Percentiles rank a stretch among this genome's conserved stretches.
Conservation (phyloP, 1,140 invertebrate species). For the Cydia splendana region DNA sequence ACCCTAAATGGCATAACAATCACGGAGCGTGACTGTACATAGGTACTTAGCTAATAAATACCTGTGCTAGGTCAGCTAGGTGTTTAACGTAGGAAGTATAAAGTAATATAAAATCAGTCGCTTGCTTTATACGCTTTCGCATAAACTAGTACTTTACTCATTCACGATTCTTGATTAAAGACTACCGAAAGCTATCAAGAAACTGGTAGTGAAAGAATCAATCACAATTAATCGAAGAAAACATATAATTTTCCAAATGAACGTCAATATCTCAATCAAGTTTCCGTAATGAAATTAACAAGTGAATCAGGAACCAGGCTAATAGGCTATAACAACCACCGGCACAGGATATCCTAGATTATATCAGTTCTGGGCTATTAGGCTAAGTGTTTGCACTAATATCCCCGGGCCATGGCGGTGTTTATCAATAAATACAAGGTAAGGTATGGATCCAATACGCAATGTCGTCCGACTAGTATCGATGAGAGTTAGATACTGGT, state of each 20-base stretch:
- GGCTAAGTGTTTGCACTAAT: conserved; percentile 20
- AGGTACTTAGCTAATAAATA: no score
- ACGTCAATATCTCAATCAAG: background rate
- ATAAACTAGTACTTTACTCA: background rate
- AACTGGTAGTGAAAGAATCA: background rate
- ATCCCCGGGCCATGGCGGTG: background rate
- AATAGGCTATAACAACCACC: conserved; percentile 5
- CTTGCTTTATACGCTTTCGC: background rate
- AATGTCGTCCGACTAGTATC: background rate
- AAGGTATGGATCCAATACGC: background rate
- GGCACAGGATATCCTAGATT: conserved; percentile 16
- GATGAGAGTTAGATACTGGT: background rate
- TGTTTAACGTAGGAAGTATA: no score
- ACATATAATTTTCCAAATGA: conserved; percentile 1
- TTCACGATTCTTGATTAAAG: background rate
- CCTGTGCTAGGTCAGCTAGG: no score
- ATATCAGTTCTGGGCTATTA: conserved; percentile 17
- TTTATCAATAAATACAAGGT: conserved; percentile 4
- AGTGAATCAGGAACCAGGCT: background rate
- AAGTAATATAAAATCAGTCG: no score
- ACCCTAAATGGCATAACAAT: no score
- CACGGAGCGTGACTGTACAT: no score
- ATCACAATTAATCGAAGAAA: background rate
- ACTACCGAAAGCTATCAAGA: background rate
- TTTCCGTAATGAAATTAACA: conserved; percentile 14